A percentile compares a stretch with the other conserved stretches of the same genome.
Conservation (phyloP, 2,888 invertebrate species). For the Aporophyla nigra region DNA sequence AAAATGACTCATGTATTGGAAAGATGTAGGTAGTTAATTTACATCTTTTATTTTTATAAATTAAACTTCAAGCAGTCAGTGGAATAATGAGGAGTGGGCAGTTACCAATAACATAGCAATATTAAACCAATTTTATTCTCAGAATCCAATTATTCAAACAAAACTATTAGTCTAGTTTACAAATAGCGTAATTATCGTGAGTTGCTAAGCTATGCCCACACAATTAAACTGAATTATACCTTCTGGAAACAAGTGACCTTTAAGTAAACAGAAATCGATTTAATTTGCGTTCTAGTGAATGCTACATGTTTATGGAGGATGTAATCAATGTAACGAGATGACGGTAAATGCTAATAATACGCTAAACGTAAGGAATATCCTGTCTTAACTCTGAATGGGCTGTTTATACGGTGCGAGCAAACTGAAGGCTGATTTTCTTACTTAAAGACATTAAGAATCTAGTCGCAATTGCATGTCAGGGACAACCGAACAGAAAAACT, state of each 20-base stretch:
- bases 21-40: background rate
- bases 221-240: conserved; percentile 37
- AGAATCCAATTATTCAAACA: conserved; percentile 21
- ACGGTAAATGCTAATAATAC: background rate
- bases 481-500: background rate
- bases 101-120: background rate
- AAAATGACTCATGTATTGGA: background rate
- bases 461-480: background rate
- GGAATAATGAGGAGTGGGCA: background rate
- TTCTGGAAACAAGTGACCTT: conserved; percentile 52
- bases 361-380: conserved; percentile 17
- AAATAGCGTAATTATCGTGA: conserved; percentile 23
- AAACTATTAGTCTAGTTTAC: conserved; percentile 24
- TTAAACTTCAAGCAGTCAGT: background rate
- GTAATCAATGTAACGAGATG: conserved; percentile 37
- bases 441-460: background rate
- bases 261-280: conserved; percentile 37
- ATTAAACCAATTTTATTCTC: background rate
- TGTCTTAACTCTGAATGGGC: background rate
- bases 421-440: background rate
- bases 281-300: conserved; percentile 44
- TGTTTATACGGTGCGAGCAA: background rate
- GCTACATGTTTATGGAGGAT: conserved; percentile 29
- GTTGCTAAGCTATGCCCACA: conserved; percentile 13
- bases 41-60: background rate